These are phyloP conservation scores for Hoplostethus atlanticus DNA, from an alignment of 2,797 vertebrate genomes.

Conservation along the genomic window DNA sequence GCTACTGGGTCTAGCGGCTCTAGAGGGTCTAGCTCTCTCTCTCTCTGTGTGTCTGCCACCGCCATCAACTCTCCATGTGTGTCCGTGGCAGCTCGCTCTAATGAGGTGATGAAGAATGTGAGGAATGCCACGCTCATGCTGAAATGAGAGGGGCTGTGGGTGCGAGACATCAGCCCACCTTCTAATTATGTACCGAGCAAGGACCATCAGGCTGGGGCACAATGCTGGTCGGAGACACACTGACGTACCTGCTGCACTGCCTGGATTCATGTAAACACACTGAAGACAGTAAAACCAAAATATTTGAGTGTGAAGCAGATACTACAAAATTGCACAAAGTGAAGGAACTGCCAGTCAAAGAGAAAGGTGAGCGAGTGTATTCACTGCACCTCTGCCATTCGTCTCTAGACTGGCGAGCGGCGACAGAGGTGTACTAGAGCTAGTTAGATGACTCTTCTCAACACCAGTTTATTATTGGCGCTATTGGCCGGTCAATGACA, in stretches of 20 bases:
- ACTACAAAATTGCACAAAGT: conserved; percentile 38
- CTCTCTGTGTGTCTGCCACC: conserved; percentile 49
- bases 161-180: conserved; percentile 69
- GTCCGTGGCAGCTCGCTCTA: conserved; percentile 77
- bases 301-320: conserved; percentile 61
- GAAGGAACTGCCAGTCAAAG: conserved; percentile 37
- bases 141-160: conserved; percentile 80
- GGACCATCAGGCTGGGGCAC: conserved; percentile 54
- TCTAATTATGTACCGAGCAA: conserved; percentile 79
- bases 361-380: neutral
- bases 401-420: conserved; percentile 5
- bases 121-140: conserved; percentile 82
- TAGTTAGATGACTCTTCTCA: conserved; percentile 37
- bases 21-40: conserved; percentile 40
- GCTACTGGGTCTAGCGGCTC: conserved; percentile 55
- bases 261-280: conserved; percentile 56
- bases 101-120: conserved; percentile 85
- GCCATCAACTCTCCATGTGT: conserved; percentile 60
- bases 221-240: conserved; percentile 40
- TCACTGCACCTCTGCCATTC: neutral
- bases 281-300: conserved; percentile 62
- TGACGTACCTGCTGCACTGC: conserved; percentile 40
- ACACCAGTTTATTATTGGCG: conserved; percentile 49
- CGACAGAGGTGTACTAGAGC: neutral
- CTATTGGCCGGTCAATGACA: conserved; percentile 54